Conservation (phyloP, 2,888 invertebrate genomes). For the Iselma pallidipennis region DNA sequence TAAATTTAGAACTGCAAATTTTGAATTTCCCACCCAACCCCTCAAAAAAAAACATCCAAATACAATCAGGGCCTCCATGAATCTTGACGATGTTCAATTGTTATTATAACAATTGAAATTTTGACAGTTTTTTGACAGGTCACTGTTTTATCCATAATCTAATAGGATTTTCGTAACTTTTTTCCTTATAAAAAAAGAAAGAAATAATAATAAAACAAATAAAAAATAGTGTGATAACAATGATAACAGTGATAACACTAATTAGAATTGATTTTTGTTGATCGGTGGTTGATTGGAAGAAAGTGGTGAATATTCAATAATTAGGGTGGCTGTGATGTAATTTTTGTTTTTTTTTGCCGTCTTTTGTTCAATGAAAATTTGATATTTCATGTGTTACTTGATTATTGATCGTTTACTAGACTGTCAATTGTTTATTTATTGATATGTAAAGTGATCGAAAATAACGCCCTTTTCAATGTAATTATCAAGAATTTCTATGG, state of each 20-base stretch:
- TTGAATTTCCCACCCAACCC: neutral
- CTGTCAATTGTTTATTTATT: neutral
- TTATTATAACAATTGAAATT: neutral
- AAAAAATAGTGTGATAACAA: neutral
- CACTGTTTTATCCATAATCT: neutral
- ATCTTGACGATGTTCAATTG: neutral
- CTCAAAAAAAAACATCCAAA: neutral
- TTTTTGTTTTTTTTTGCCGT: neutral
- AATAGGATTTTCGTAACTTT: too few species aligned
- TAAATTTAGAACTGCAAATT: too few species aligned
- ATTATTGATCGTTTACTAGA: neutral
- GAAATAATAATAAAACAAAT: too few species aligned
- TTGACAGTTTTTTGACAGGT: constrained; percentile 4
- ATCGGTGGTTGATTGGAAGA: neutral
- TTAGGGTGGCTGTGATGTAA: neutral
- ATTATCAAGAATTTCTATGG: neutral
- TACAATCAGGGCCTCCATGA: too few species aligned
- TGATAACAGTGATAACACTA: neutral
- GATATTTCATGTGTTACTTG: neutral
- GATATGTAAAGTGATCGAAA: too few species aligned
- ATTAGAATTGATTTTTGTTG: neutral
- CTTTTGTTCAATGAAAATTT: neutral
- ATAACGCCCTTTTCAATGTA: too few species aligned
- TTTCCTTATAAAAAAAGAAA: too few species aligned
- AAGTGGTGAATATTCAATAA: neutral